Percentiles rank a stretch among this genome's conserved stretches.
Conservation (phyloP, 2,113 vertebrate species). For the Actenoides hombroni region DNA sequence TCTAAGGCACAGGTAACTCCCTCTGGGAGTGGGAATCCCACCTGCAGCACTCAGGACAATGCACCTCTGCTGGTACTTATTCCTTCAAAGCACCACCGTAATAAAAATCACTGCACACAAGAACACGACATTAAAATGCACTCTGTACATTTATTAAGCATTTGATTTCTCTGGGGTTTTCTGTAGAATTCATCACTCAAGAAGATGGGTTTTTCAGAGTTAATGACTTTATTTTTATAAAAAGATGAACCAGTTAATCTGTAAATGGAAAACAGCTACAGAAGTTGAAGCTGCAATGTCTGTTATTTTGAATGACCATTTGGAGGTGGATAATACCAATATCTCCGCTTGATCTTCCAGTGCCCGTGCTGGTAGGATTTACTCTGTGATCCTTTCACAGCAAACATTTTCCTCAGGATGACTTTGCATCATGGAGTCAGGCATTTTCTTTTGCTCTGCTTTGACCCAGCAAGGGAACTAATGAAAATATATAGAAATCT, state of each 20-base stretch:
- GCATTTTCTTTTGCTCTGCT: neutral
- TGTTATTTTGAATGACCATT: neutral
- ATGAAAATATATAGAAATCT: neutral
- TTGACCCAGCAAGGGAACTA: neutral
- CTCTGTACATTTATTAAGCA: neutral
- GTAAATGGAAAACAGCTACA: neutral
- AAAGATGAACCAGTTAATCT: neutral
- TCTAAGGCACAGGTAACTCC: neutral
- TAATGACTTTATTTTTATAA: neutral
- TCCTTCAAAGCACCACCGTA: neutral
- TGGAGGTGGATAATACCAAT: neutral
- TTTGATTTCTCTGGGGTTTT: neutral
- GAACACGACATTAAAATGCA: neutral
- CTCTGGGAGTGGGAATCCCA: neutral
- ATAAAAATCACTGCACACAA: accelerated
- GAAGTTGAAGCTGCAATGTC: neutral
- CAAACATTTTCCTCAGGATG: neutral
- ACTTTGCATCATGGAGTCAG: neutral
- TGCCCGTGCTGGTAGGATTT: neutral
- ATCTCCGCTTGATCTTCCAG: neutral
- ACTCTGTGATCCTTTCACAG: neutral
- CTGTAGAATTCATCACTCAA: neutral
- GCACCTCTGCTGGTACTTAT: neutral
- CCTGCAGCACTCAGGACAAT: neutral
- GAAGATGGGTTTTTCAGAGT: neutral